Conservation (phyloP, 2,797 vertebrate genomes). For the Champsocephalus esox region DNA sequence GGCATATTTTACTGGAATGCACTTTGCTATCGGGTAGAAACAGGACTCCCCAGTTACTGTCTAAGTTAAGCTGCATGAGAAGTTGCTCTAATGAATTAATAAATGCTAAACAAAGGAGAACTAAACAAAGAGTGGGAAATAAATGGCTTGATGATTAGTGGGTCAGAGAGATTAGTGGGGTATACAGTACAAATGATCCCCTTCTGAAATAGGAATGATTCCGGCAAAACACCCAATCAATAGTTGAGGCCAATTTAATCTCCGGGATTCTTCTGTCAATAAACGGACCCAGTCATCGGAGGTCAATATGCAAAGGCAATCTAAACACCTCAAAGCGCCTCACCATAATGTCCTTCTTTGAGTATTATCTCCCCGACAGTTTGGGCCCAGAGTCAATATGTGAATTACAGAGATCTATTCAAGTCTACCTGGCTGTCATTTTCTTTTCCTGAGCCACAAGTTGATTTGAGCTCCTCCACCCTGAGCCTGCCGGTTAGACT, state of each 20-base stretch:
- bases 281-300: conserved; percentile 64
- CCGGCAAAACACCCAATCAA: conserved; percentile 77
- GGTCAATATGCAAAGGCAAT: conserved; percentile 80
- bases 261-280: conserved; percentile 80
- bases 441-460: conserved; percentile 30
- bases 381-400: conserved; percentile 58
- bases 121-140: conserved; percentile 77
- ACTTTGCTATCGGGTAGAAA: conserved; percentile 71
- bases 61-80: conserved; percentile 76
- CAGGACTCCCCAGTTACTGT: conserved; percentile 76
- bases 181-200: conserved; percentile 77
- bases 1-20: conserved; percentile 60
- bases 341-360: conserved; percentile 54
- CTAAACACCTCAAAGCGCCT: conserved; percentile 73
- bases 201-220: conserved; percentile 77
- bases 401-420: conserved; percentile 69
- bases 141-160: conserved; percentile 77
- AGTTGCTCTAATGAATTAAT: conserved; percentile 81
- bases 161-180: conserved; percentile 80
- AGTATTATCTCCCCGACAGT: conserved; percentile 59
- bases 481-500: conserved; percentile 5
- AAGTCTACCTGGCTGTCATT: conserved; percentile 36
- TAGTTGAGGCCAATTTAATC: conserved; percentile 80
- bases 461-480: conserved; percentile 36
- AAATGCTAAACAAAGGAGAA: conserved; percentile 77